Evolutionary conservation across 2,888 invertebrate genomes (phyloP).

Genomic region (Sesia bembeciformis): DNA sequence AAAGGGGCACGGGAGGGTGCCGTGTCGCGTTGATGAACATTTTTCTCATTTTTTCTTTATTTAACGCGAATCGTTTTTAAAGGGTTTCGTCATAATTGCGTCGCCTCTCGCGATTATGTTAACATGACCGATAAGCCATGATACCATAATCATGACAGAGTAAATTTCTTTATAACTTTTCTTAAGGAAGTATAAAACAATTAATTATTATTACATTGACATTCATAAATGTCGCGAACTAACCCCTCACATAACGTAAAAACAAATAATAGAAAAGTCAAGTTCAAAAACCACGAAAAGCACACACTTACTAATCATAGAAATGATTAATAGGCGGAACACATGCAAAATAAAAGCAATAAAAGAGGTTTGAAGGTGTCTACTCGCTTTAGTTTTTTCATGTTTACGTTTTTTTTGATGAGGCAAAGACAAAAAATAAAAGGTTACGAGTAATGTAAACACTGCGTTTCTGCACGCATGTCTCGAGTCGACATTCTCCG

Average conservation of each 20-base stretch:
- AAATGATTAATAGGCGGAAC: background rate
- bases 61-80: conserved; percentile 73
- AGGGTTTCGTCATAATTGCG: conserved; percentile 74
- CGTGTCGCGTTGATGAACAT: conserved; percentile 75
- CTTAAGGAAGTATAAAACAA: too few relatives aligned
- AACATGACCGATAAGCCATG: conserved; percentile 44
- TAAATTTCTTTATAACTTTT: too few relatives aligned
- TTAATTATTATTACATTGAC: too few relatives aligned
- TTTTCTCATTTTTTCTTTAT: conserved; percentile 70
- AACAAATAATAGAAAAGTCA: too few relatives aligned
- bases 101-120: conserved; percentile 58
- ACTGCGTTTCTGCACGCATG: conserved; percentile 57
- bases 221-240: too few relatives aligned
- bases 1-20: conserved; percentile 34
- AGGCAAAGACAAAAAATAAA: background rate
- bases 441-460: conserved; percentile 36
- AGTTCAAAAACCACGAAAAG: too few relatives aligned
- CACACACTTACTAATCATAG: too few relatives aligned
- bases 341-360: background rate
- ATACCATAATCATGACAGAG: background rate
- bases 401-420: background rate
- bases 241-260: too few relatives aligned
- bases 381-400: background rate
- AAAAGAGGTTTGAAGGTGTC: background rate
- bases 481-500: conserved; percentile 45